Evolutionary conservation across 2,113 vertebrate genomes (phyloP).

Genomic region (Toxotes chatareus): DNA sequence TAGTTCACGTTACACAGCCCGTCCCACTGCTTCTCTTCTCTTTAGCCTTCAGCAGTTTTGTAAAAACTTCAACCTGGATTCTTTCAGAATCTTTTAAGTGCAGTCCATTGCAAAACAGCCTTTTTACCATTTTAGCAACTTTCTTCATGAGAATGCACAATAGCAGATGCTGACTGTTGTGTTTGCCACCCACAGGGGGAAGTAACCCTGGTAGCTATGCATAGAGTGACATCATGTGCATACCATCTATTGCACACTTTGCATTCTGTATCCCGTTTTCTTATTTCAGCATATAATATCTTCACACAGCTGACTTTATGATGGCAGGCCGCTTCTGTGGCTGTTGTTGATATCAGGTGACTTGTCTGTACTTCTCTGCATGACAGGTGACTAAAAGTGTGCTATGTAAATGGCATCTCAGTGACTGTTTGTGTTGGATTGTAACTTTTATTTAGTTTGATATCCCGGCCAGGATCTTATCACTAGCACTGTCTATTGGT

Average conservation of each 20-base stretch:
- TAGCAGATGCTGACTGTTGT: conserved; percentile 40
- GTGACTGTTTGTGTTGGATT: neutral
- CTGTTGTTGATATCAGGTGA: neutral
- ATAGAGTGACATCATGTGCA: conserved; percentile 12
- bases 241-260: neutral
- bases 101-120: conserved; percentile 14
- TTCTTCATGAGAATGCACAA: conserved; percentile 29
- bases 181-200: conserved; percentile 21
- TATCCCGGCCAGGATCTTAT: neutral
- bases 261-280: neutral
- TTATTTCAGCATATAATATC: neutral
- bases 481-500: neutral
- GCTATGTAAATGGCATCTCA: neutral
- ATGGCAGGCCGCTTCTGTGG: neutral
- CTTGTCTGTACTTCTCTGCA: neutral
- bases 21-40: neutral
- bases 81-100: conserved; percentile 10
- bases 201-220: conserved; percentile 19
- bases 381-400: neutral
- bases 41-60: conserved; percentile 24
- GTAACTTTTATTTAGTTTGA: neutral
- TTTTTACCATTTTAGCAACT: conserved; percentile 28
- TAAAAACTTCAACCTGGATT: conserved; percentile 23
- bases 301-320: neutral
- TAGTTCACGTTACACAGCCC: neutral